Base-by-base conservation (phyloP, 1,140 invertebrate species). In the Marisa cornuarietis region DNA sequence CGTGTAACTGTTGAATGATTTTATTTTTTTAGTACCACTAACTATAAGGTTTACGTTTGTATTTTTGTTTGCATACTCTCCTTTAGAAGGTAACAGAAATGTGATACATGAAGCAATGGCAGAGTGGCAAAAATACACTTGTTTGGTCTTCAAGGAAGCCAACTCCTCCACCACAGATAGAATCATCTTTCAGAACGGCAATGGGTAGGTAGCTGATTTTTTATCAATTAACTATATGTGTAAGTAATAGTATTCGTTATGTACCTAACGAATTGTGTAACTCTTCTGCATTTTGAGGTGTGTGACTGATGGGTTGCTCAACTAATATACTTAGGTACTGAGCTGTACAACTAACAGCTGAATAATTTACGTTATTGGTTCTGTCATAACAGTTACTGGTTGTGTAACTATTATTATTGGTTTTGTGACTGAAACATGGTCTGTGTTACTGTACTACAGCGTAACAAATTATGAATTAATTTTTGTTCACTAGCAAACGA, bases 111-210 rank as follows among this genome's bases (percentile, higher is more conserved):
- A 52, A n/a, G 71, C 71, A 49, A 72, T 72, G 14, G 71, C 24
- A 6, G 49, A 72, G 18, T 72, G 71, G 71, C 3, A 72, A 54
- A 72, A 72, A 52, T 72, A 72, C 71, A 72, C 71, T 18, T 72
- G 71, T n/a, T 49, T 72, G 18, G 42, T n/a, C 22, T 72, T 72
- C 49, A 72, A 72, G 20, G 0, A 20, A 5, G 71, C 71, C 49
- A 52, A 10, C 7, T 9, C 22, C 13, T n/a, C 20, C 9, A 72
- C 71, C 42, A 20, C 11, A 54, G 71, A 72, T 54, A 72, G 52
- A 54, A 52, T 72, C 9, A 49, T 72, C 22, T 72, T 72, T n/a
- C 31, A 72, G 49, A 20, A 54, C 3, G 71, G 71, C 6, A 22
- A 9, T 6, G 71, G 71, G 71, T 72, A 72, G 3, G 71, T 52